Percentiles rank a stretch among this genome's conserved stretches.
Conservation (phyloP, 1,140 invertebrate species). For the Contarinia nasturtii region DNA sequence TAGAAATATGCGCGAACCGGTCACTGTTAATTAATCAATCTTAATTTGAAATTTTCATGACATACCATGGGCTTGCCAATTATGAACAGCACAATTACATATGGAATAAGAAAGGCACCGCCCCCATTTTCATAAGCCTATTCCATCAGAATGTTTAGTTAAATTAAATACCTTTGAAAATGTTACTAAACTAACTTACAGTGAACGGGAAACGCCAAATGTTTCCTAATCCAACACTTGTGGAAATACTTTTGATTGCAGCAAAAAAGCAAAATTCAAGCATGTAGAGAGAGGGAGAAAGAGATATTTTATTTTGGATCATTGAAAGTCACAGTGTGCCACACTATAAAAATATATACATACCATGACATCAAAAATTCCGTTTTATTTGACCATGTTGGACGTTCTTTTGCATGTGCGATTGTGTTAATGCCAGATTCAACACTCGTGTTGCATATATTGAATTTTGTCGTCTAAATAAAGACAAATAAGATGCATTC, state of each 20-base stretch:
- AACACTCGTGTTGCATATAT: neutral
- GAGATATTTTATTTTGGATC: no score
- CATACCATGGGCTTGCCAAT: constrained; percentile 55
- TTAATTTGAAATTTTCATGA: no score
- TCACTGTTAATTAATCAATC: no score
- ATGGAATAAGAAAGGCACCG: constrained; percentile 51
- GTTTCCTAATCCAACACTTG: constrained; percentile 60
- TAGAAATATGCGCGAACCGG: no score
- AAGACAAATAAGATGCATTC: neutral
- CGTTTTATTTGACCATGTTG: neutral
- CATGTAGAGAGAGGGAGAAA: no score
- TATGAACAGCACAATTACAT: constrained; percentile 48
- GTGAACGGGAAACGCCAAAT: constrained; percentile 62
- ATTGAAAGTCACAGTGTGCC: no score
- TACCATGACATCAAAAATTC: constrained; percentile 2
- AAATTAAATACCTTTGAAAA: no score
- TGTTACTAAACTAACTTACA: neutral
- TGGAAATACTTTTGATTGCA: no score
- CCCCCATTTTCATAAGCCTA: constrained; percentile 51
- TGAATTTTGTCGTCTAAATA: neutral
- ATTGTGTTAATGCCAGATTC: neutral
- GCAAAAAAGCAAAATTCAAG: no score
- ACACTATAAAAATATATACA: no score
- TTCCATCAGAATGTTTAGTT: no score
- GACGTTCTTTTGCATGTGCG: neutral